These are phyloP conservation scores for Drosophila mulleri DNA, from an alignment of 2,888 invertebrate genomes.

Conservation along the genomic window DNA sequence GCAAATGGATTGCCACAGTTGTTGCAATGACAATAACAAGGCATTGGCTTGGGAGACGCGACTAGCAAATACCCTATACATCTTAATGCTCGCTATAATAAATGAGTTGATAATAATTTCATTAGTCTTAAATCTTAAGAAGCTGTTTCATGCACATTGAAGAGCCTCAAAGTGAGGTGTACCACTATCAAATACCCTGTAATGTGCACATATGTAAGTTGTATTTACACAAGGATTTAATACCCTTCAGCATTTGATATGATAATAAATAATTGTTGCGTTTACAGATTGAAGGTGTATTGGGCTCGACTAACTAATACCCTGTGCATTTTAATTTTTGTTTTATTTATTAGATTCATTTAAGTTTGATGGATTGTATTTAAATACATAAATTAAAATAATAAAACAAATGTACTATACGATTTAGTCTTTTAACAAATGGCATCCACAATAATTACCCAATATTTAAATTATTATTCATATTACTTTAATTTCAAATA, in stretches of 20 bases:
- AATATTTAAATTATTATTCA: no score
- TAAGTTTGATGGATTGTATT: no score
- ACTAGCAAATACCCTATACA: neutral
- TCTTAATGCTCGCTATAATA: no score
- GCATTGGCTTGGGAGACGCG: no score
- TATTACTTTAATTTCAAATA: neutral
- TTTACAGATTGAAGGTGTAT: neutral
- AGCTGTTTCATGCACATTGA: neutral
- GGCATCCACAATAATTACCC: no score
- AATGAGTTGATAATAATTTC: no score
- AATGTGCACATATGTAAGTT: neutral
- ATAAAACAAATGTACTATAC: no score
- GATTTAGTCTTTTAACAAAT: no score
- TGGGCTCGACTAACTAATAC: neutral
- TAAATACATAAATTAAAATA: no score
- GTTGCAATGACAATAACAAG: constrained; percentile 36
- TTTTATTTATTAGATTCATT: no score
- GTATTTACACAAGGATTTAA: neutral
- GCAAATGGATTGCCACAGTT: constrained; percentile 46
- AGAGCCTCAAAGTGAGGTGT: neutral
- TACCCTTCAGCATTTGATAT: neutral
- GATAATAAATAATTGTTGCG: neutral
- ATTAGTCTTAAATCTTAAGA: neutral
- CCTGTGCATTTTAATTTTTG: neutral
- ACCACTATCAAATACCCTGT: constrained; percentile 1